Conservation (phyloP, 2,797 vertebrate genomes). For the Arctocebus calabarensis region DNA sequence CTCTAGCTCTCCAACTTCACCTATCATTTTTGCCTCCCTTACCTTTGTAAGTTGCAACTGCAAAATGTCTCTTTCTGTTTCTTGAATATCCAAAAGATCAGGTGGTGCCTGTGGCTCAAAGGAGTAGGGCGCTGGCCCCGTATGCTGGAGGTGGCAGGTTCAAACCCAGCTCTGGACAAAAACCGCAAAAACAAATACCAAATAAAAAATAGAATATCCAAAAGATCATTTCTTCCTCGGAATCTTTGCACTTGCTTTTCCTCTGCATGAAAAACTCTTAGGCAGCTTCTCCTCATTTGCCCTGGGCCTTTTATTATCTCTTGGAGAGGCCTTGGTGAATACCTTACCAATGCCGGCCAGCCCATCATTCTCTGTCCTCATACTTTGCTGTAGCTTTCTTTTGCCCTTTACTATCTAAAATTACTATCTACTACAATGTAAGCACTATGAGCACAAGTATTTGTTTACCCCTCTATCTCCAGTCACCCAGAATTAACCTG, state of each 20-base stretch:
- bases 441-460: slow-evolving; percentile 1
- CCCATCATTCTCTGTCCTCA: neutral
- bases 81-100: neutral
- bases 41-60: neutral
- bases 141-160: too few species aligned
- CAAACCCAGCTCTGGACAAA: too few species aligned
- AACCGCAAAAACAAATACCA: too few species aligned
- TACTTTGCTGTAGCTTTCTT: neutral
- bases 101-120: too few species aligned
- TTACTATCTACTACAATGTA: neutral
- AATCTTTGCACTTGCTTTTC: neutral
- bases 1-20: neutral
- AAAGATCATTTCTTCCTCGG: slow-evolving; percentile 16
- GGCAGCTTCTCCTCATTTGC: slow-evolving; percentile 20
- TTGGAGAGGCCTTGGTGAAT: slow-evolving; percentile 3
- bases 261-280: neutral
- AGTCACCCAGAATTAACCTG: slow-evolving; percentile 33
- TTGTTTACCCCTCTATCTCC: neutral
- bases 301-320: neutral
- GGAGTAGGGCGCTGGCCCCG: too few species aligned
- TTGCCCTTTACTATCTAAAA: slow-evolving; percentile 33
- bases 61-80: slow-evolving; percentile 9
- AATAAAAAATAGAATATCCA: neutral
- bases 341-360: neutral
- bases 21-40: neutral